These are phyloP conservation scores for Tetramorium alpestre DNA, from an alignment of 1,140 invertebrate genomes.

Conservation along the genomic window DNA sequence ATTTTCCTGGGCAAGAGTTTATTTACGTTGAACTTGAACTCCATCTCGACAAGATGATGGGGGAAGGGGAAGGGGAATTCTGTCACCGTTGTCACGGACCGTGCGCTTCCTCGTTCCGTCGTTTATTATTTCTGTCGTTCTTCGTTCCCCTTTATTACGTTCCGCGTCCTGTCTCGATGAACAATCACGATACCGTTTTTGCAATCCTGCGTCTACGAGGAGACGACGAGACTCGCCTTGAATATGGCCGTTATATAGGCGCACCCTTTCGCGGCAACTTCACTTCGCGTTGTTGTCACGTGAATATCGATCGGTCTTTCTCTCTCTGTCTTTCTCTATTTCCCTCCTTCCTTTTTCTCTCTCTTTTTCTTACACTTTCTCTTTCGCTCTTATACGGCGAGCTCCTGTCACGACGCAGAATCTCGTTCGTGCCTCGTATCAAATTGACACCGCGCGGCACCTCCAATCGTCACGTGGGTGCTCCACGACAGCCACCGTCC, in stretches of 20 bases:
- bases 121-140: not conserved
- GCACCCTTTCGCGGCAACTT: conserved; percentile 68
- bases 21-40: conserved; percentile 88
- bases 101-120: not conserved
- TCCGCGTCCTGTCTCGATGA: not conserved
- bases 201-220: conserved; percentile 17
- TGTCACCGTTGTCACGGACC: conserved; percentile 3
- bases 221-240: conserved; percentile 52
- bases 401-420: conserved; percentile 31
- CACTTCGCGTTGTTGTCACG: conserved; percentile 48
- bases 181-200: conserved; percentile 19
- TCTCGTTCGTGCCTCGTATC: not conserved
- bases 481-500: not conserved
- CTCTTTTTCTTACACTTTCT: not conserved
- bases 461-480: conserved; percentile 26
- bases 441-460: conserved; percentile 22
- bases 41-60: conserved; percentile 81
- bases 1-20: conserved; percentile 87
- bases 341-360: not conserved
- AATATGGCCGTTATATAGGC: conserved; percentile 69
- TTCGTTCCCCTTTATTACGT: not conserved
- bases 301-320: conserved; percentile 29
- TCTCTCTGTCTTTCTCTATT: not conserved
- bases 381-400: not conserved
- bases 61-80: not conserved